Base-by-base conservation (phyloP, 2,888 invertebrate species). In the Phengaris arion region DNA sequence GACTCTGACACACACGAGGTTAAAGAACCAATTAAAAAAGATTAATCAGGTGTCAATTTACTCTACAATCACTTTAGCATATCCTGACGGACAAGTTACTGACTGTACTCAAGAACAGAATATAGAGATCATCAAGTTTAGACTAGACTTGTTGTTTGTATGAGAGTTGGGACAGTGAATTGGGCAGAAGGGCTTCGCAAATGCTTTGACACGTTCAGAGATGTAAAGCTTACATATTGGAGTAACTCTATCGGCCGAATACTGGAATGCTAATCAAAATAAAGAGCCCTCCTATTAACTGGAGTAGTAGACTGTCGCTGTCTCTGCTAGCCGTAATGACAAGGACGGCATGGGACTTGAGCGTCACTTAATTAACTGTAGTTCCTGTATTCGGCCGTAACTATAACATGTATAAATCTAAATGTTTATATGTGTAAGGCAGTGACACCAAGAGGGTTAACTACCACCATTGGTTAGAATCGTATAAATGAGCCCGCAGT, bases 21-120 rank as follows among this genome's bases (percentile, higher is more conserved):
- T 72, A 72, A 72, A 72, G 54, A 72, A 72, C 72, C 72, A 54
- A 72, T 72, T 72, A 72, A 70, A 54, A 22, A 52, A 72, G 54
- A 13, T 54, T 54, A 72, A 54, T 35, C 70, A 70, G 46, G 70
- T 70, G 70, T 70, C 70, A 70, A 70, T 70, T 70, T 51, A 48
- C 15, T 70, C 51, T 10, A 51, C 70, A 70, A 48, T 51, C 70
- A 70, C 22, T 70, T 70, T 22, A 70, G 70, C 70, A 15, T 15
- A 70, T 70, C 51, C 70, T 22, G 70, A 51, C 51, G 12, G 48
- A 22, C 70, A 45, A 35, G 64, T 64, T 45, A 64, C 64, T 64
- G 9, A 59, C 5, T 15, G 9, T 64, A 35, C 64, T 64, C 9
- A 64, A 45, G 64, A 64, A 13, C 35, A 35, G 35, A 5, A 6